Conservation (phyloP, 2,888 invertebrate species). For the Lasius platythorax region DNA sequence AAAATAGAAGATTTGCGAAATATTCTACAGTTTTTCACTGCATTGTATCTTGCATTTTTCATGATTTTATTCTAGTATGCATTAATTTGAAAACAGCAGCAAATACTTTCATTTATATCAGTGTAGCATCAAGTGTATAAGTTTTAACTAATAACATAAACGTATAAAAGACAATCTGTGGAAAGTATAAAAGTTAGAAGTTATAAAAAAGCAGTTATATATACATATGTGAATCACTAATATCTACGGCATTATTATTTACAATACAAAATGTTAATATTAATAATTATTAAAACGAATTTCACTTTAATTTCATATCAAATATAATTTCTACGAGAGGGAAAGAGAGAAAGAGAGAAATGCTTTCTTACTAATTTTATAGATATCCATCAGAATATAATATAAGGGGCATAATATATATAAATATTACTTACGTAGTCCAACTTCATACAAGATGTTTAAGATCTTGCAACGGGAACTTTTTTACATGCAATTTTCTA, state of each 20-base stretch:
- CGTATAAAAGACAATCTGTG: not conserved
- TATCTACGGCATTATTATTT: not conserved
- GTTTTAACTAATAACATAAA: not conserved
- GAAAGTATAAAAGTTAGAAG: not conserved
- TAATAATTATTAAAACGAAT: not conserved
- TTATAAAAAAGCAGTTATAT: not conserved
- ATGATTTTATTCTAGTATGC: not conserved
- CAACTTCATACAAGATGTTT: constrained; percentile 5
- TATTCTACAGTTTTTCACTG: not conserved
- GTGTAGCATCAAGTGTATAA: not conserved
- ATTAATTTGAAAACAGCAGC: not conserved
- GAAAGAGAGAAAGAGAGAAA: not conserved
- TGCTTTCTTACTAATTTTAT: not conserved
- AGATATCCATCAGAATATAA: not conserved
- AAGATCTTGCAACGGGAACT: constrained; percentile 4
- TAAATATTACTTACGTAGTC: constrained; percentile 34
- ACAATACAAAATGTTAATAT: not conserved
- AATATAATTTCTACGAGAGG: not conserved
- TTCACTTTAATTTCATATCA: not conserved
- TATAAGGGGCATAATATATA: not conserved
- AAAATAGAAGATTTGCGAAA: not conserved
- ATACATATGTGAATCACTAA: not conserved
- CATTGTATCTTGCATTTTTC: not conserved
- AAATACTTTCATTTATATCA: not conserved
- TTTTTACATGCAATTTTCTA: constrained; percentile 10